Conservation (phyloP, 2,888 invertebrate genomes). For the Sylvicola fuscatus region DNA sequence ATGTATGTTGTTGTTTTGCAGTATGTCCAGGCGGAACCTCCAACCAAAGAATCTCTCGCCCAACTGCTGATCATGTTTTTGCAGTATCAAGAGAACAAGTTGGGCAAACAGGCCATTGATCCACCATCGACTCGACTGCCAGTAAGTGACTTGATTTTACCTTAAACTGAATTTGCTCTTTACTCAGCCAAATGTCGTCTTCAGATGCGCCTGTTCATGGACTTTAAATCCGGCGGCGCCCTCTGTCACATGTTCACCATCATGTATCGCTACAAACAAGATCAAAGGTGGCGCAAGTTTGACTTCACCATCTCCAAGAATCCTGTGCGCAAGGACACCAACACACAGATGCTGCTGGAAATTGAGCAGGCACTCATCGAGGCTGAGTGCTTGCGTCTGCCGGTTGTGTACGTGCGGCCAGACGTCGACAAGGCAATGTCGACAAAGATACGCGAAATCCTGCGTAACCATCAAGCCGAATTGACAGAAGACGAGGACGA, state of each 20-base stretch:
- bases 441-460: slow-evolving; percentile 67
- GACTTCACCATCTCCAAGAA: slow-evolving; percentile 65
- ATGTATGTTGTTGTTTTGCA: too few species aligned
- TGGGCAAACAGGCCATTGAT: slow-evolving; percentile 83
- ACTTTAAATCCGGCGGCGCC: slow-evolving; percentile 85
- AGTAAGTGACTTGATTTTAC: too few species aligned
- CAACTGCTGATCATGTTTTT: slow-evolving; percentile 71
- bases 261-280: slow-evolving; percentile 88
- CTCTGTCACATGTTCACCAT: slow-evolving; percentile 84
- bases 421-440: slow-evolving; percentile 70
- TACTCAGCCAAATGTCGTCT: slow-evolving; percentile 13
- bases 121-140: slow-evolving; percentile 75
- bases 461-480: slow-evolving; percentile 69
- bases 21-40: slow-evolving; percentile 85
- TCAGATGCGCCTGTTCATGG: slow-evolving; percentile 86
- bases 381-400: slow-evolving; percentile 59
- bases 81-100: slow-evolving; percentile 90
- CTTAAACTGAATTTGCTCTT: too few species aligned
- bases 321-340: slow-evolving; percentile 53
- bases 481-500: slow-evolving; percentile 65
- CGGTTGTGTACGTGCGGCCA: slow-evolving; percentile 58
- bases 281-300: slow-evolving; percentile 89
- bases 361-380: slow-evolving; percentile 69
- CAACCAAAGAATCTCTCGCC: slow-evolving; percentile 80
- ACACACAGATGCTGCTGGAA: slow-evolving; percentile 82